phyloP scores from a whole-genome alignment of 2,797 vertebrate species.

The Anableps anableps region DNA sequence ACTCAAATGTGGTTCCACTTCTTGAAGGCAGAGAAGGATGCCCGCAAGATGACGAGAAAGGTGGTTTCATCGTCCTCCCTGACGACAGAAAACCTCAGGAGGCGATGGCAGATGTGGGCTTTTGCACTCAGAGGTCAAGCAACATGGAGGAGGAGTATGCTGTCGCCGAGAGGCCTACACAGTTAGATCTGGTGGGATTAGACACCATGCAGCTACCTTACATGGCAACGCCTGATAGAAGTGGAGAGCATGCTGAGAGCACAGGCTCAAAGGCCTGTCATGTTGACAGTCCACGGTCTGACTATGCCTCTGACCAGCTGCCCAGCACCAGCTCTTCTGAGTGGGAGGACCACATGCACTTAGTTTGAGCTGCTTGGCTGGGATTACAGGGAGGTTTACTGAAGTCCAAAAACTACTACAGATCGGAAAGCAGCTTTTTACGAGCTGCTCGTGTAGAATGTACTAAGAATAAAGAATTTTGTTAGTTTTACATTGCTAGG shows the following conservation, averaged over 20 bases:
- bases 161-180: conserved; percentile 82
- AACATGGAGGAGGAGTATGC: conserved; percentile 73
- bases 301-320: conserved; percentile 85
- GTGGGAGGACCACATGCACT: conserved; percentile 94
- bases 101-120: conserved; percentile 73
- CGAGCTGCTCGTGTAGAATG: conserved; percentile 39
- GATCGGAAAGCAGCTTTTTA: conserved; percentile 27
- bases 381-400: conserved; percentile 15
- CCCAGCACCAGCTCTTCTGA: conserved; percentile 87
- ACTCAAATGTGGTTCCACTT: conserved; percentile 69
- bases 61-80: not conserved
- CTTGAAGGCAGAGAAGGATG: conserved; percentile 17
- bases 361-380: conserved; percentile 85
- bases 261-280: conserved; percentile 65
- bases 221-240: conserved; percentile 63
- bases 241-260: conserved; percentile 55
- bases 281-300: conserved; percentile 79
- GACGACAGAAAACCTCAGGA: conserved; percentile 76
- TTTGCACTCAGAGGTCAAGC: conserved; percentile 69
- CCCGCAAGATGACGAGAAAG: conserved; percentile 43
- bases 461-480: conserved; percentile 49
- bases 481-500: conserved; percentile 11
- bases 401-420: conserved; percentile 57
- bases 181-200: conserved; percentile 81
- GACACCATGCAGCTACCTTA: conserved; percentile 75